Conservation (phyloP, 30 jellyfish, hydroid and myxozoan genomes). For the Cassiopea xamachana region DNA sequence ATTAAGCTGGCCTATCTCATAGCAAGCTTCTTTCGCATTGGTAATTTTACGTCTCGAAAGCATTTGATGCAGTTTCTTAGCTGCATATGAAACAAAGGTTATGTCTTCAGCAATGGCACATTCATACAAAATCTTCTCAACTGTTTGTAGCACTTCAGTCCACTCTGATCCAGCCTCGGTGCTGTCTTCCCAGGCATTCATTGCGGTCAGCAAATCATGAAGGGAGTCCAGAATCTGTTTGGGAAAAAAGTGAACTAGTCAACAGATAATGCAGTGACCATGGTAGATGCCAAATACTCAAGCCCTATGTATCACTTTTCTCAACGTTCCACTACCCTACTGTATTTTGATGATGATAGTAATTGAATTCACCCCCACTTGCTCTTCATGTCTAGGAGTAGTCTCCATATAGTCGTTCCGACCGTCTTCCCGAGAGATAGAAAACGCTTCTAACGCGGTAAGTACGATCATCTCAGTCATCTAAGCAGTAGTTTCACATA, state of each 20-base stretch:
- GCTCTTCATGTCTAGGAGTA: too few relatives aligned
- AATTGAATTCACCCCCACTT: too few relatives aligned
- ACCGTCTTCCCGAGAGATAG: too few relatives aligned
- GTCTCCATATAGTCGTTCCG: too few relatives aligned
- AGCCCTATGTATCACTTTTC: too few relatives aligned
- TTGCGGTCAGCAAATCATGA: constrained; percentile 78
- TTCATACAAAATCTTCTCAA: constrained; percentile 73
- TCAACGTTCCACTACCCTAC: too few relatives aligned
- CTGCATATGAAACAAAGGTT: constrained; percentile 79
- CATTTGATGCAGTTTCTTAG: constrained; percentile 71
- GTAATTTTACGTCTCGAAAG: constrained; percentile 72
- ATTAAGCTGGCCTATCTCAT: constrained; percentile 66
- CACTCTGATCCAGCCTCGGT: constrained; percentile 96
- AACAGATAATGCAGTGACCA: too few relatives aligned
- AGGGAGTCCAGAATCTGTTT: constrained; percentile 70
- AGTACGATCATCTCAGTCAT: too few relatives aligned
- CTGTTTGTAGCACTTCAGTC: constrained; percentile 86
- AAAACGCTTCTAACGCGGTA: too few relatives aligned
- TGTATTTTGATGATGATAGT: too few relatives aligned
- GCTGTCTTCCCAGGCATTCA: constrained; percentile 98
- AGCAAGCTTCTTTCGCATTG: constrained; percentile 72
- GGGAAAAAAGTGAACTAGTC: neutral
- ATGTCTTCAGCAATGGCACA: constrained; percentile 59
- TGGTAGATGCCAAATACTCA: too few relatives aligned
- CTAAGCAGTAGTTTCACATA: too few relatives aligned